These are phyloP conservation scores for Stegophylla sp. DNA, from an alignment of 2,888 invertebrate species.

Conservation along the genomic window DNA sequence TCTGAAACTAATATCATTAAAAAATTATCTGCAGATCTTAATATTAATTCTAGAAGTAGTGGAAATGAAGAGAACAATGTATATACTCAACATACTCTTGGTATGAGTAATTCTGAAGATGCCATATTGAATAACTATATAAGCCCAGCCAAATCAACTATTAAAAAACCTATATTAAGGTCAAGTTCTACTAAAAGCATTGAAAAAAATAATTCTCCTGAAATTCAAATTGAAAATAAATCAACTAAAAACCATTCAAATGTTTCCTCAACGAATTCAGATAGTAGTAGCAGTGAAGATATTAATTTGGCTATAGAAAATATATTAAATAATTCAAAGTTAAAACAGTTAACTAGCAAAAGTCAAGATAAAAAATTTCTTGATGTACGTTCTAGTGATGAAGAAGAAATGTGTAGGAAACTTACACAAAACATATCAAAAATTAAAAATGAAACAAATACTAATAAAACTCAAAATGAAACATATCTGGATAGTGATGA, in stretches of 20 bases:
- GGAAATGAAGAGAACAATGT: background rate
- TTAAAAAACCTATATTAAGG: background rate
- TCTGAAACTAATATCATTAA: background rate
- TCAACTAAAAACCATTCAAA: background rate
- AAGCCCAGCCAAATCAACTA: background rate
- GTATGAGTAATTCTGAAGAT: background rate
- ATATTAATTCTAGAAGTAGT: background rate
- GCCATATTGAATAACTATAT: background rate
- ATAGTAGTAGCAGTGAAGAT: background rate
- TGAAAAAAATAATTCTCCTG: background rate
- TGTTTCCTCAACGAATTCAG: background rate
- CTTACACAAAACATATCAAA: too few species aligned
- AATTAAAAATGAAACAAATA: too few species aligned
- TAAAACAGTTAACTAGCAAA: too few species aligned
- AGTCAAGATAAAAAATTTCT: too few species aligned
- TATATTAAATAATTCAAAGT: too few species aligned
- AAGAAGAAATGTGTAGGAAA: too few species aligned
- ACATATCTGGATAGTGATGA: background rate
- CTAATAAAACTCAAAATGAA: background rate
- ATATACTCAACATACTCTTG: background rate
- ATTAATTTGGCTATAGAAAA: background rate
- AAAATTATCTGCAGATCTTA: background rate
- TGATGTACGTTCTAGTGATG: too few species aligned
- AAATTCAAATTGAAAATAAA: background rate
- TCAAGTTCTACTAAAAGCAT: constrained; percentile 27